Conservation (phyloP, 2,888 invertebrate species). For the Cenopis cana region DNA sequence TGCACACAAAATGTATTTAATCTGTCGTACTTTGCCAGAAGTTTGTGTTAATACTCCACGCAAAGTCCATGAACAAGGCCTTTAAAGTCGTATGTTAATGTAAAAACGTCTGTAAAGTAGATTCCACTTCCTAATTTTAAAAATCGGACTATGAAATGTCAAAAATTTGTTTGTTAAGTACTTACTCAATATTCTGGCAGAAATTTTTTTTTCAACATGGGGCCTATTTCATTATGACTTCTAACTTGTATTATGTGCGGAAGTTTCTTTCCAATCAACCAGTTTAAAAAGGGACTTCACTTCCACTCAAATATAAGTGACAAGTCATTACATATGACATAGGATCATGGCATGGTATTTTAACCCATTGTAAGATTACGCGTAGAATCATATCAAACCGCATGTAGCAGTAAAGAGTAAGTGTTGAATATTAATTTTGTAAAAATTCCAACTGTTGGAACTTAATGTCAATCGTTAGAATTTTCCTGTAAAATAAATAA, state of each 20-base stretch:
- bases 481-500: slow-evolving; percentile 83
- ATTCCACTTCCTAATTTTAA: neutral
- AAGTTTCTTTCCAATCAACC: too few species aligned
- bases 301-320: too few species aligned
- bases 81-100: neutral
- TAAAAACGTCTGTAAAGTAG: neutral
- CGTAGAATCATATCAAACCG: slow-evolving; percentile 79
- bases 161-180: neutral
- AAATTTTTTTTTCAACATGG: slow-evolving; percentile 34
- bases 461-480: slow-evolving; percentile 82
- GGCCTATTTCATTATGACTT: too few species aligned
- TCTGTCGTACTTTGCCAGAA: neutral
- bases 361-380: slow-evolving; percentile 61
- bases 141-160: neutral
- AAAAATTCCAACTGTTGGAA: slow-evolving; percentile 76
- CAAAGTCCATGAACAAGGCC: neutral
- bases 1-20: neutral
- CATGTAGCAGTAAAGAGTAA: slow-evolving; percentile 72
- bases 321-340: too few species aligned
- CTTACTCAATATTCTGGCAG: neutral
- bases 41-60: neutral
- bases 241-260: too few species aligned
- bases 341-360: slow-evolving; percentile 51
- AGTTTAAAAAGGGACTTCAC: too few species aligned
- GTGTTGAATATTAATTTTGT: slow-evolving; percentile 82